Percentiles rank a stretch among this genome's conserved stretches.
Evolutionary conservation across 2,113 vertebrate species (phyloP).

Genomic region (Clarias macrocephalus): DNA sequence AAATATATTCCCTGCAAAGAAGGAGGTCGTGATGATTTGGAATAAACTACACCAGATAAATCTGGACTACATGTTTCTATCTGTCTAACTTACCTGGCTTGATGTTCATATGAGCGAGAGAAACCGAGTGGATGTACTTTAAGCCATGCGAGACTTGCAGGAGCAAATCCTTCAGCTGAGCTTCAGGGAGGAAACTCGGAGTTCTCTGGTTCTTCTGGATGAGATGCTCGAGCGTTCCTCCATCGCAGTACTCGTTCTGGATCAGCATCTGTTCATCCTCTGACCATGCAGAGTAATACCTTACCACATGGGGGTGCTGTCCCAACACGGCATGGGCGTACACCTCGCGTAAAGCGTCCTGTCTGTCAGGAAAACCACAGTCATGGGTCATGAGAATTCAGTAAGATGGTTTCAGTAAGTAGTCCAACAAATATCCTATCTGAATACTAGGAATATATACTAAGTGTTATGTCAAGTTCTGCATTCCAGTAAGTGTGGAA

Average conservation of each 20-base stretch:
- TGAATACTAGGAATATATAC: background rate
- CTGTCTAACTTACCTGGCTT: conserved; percentile 87
- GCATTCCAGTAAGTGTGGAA: background rate
- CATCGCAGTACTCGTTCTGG: conserved; percentile 97
- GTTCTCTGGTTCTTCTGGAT: conserved; percentile 85
- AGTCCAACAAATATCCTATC: background rate
- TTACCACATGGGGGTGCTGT: conserved; percentile 93
- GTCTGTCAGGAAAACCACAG: conserved; percentile 67
- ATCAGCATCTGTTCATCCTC: conserved; percentile 99
- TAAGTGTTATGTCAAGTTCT: background rate
- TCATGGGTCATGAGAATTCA: background rate
- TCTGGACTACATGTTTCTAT: background rate
- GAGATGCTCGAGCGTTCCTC: conserved; percentile 90
- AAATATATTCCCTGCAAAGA: conserved; percentile 88
- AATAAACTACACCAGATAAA: background rate
- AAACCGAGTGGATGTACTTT: conserved; percentile 93
- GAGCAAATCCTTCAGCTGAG: conserved; percentile 88
- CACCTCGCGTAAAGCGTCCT: conserved; percentile 92
- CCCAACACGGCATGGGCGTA: conserved; percentile 96
- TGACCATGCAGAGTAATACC: conserved; percentile 96
- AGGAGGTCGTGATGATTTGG: background rate
- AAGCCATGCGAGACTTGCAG: conserved; percentile 90
- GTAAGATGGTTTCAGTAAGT: background rate
- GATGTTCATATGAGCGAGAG: conserved; percentile 97
- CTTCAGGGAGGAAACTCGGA: conserved; percentile 83